Evolutionary conservation across 2,113 vertebrate species (phyloP).

Genomic region (Apeltes quadracus): DNA sequence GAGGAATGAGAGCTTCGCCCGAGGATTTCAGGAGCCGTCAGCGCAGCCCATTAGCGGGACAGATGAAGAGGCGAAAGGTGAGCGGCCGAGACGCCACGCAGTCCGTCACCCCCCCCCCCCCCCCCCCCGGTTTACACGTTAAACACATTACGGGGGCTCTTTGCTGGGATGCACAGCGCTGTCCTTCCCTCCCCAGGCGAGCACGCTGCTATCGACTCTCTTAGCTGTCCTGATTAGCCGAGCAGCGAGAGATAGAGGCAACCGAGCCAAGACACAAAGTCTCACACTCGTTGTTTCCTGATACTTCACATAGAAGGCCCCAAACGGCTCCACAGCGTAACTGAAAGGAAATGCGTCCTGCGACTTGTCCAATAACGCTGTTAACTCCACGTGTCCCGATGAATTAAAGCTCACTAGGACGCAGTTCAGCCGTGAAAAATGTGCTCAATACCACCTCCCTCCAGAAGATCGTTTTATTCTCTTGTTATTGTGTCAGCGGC

Average conservation of each 20-base stretch:
- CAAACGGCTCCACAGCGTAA: conserved; percentile 80
- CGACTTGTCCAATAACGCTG: conserved; percentile 41
- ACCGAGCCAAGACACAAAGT: conserved; percentile 38
- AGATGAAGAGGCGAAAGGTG: conserved; percentile 80
- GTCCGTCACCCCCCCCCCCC: conserved; percentile 67
- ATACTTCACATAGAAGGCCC: conserved; percentile 80
- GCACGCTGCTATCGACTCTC: conserved; percentile 69
- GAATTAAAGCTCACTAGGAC: conserved; percentile 51
- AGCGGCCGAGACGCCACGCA: conserved; percentile 70
- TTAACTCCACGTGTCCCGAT: conserved; percentile 45
- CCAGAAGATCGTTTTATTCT: conserved; percentile 55
- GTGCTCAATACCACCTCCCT: conserved; percentile 54
- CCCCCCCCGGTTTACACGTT: conserved; percentile 76
- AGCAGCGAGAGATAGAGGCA: conserved; percentile 46
- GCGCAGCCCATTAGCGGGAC: conserved; percentile 78
- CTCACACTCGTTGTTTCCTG: conserved; percentile 80
- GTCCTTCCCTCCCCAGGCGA: conserved; percentile 37
- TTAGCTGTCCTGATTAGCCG: conserved; percentile 60
- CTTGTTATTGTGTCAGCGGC: conserved; percentile 71
- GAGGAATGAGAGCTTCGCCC: conserved; percentile 66
- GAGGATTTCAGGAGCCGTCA: conserved; percentile 65
- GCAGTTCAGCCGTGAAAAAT: conserved; percentile 60
- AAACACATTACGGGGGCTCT: conserved; percentile 78
- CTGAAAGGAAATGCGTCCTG: conserved; percentile 79
- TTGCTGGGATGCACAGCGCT: conserved; percentile 65